A percentile compares a stretch with the other conserved stretches of the same genome.
Conservation (phyloP, 2,888 invertebrate genomes). For the Orchestes rusci region DNA sequence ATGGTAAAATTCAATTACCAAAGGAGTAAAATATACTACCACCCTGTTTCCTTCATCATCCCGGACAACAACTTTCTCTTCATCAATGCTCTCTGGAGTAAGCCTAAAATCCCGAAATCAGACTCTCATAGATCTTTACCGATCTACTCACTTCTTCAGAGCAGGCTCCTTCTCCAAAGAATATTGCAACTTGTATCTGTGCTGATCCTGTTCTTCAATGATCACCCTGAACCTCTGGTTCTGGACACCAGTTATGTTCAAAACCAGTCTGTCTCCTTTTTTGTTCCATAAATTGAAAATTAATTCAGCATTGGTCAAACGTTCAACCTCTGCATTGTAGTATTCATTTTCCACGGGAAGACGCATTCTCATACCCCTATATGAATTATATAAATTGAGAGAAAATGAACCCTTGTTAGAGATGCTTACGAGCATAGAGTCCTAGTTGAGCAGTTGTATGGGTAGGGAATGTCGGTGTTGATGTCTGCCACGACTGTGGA, state of each 20-base stretch:
- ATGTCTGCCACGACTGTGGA: slow-evolving; percentile 10
- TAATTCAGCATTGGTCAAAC: not conserved
- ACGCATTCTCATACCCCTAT: slow-evolving; percentile 13
- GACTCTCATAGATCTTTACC: no score
- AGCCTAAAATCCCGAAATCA: no score
- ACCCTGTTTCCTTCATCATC: slow-evolving; percentile 10
- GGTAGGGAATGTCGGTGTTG: slow-evolving; percentile 19
- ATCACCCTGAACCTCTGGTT: slow-evolving; percentile 14
- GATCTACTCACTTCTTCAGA: slow-evolving; percentile 8
- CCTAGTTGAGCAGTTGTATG: slow-evolving; percentile 20
- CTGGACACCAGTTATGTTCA: slow-evolving; percentile 9
- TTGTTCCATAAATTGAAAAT: slow-evolving; percentile 13
- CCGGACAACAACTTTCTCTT: no score
- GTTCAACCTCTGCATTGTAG: slow-evolving; percentile 9
- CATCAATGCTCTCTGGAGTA: no score
- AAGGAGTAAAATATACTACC: slow-evolving; percentile 8
- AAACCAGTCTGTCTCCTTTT: slow-evolving; percentile 10
- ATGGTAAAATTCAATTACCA: slow-evolving; percentile 19
- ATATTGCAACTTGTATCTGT: slow-evolving; percentile 21
- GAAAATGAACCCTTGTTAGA: not conserved
- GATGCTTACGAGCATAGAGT: slow-evolving; percentile 16
- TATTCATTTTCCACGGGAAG: slow-evolving; percentile 17
- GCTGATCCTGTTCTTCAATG: slow-evolving; percentile 17
- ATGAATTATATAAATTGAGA: not conserved
- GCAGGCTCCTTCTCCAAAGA: slow-evolving; percentile 17